Base-by-base conservation (phyloP, 1,140 invertebrate genomes). In the Eumaeus atala region DNA sequence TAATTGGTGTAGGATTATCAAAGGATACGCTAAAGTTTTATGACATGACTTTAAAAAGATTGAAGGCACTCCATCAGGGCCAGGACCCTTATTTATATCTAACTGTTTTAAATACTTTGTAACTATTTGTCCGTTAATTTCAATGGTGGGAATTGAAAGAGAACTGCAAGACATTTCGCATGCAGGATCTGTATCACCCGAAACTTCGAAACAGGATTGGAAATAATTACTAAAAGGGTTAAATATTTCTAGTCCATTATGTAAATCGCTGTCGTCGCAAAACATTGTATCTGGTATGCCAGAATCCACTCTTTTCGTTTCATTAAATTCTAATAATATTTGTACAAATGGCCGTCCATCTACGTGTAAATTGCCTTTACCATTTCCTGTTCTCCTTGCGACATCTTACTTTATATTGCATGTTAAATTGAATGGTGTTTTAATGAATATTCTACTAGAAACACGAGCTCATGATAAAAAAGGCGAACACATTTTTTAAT, bases 301-400 rank as follows among this genome's bases (percentile, higher is more conserved):
- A 6, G 47, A 6, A 6, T 1, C 28, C 8, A 7, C 11, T n/a
- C 33, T 56, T 53, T 56, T 61, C 14, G 51, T 48, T 42, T 61
- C 56, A 35, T 56, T 37, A 47, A 61, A 61, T 8, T 21, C 59
- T 51, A 61, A 40, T 56, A 61, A 40, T 18, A 12, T 33, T 56
- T 61, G n/a, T n/a, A n/a, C n/a, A n/a, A n/a, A n/a, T n/a, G n/a
- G n/a, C n/a, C n/a, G n/a, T n/a, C n/a, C n/a, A n/a, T n/a, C n/a
- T n/a, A n/a, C n/a, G n/a, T n/a, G n/a, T n/a, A n/a, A n/a, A n/a
- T n/a, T n/a, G n/a, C n/a, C n/a, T n/a, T n/a, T n/a, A n/a, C n/a
- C n/a, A n/a, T n/a, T n/a, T n/a, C n/a, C n/a, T n/a, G n/a, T n/a
- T n/a, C n/a, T n/a, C n/a, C n/a, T n/a, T n/a, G n/a, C n/a, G n/a